These are phyloP conservation scores for Actinernus sp. DNA, from an alignment of 92 coral and sea anemone genomes.

Conservation along the genomic window DNA sequence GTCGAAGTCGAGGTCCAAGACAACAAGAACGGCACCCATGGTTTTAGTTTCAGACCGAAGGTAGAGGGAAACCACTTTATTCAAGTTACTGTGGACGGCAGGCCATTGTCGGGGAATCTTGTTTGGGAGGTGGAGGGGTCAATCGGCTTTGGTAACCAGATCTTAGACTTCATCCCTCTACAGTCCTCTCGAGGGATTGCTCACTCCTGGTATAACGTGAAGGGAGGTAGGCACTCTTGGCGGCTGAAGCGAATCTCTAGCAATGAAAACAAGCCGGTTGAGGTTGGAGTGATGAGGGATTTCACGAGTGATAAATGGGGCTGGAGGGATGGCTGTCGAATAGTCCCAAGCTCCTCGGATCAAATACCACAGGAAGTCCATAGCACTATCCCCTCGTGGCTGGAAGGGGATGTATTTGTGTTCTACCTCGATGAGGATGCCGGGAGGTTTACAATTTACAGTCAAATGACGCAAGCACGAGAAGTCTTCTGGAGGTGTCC, in stretches of 20 bases:
- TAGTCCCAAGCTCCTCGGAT: neutral
- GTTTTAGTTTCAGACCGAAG: conserved; percentile 17
- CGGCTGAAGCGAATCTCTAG: neutral
- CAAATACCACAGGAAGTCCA: neutral
- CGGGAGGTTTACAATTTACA: conserved; percentile 25
- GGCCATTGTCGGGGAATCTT: conserved; percentile 12
- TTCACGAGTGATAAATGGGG: conserved; percentile 44
- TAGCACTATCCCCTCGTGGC: conserved; percentile 28
- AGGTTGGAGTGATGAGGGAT: conserved; percentile 38
- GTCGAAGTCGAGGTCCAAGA: conserved; percentile 1
- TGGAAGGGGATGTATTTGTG: conserved; percentile 8
- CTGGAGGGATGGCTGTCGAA: conserved; percentile 30
- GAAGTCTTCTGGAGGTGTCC: conserved; percentile 36
- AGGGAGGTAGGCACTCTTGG: conserved; percentile 18
- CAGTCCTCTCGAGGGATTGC: conserved; percentile 4
- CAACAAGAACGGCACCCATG: conserved; percentile 28
- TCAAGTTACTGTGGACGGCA: conserved; percentile 12
- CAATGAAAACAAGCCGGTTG: conserved; percentile 1
- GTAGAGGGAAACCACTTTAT: conserved; percentile 14
- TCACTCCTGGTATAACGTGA: conserved; percentile 10
- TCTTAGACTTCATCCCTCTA: neutral
- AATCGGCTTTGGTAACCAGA: conserved; percentile 26
- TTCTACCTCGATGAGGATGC: conserved; percentile 26
- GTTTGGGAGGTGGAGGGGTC: conserved; percentile 24
- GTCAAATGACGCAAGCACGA: neutral